Evolutionary conservation across 2,113 vertebrate species (phyloP), one percentile per base, ranked within the genome.

Genomic region (Pelobates fuscus): DNA sequence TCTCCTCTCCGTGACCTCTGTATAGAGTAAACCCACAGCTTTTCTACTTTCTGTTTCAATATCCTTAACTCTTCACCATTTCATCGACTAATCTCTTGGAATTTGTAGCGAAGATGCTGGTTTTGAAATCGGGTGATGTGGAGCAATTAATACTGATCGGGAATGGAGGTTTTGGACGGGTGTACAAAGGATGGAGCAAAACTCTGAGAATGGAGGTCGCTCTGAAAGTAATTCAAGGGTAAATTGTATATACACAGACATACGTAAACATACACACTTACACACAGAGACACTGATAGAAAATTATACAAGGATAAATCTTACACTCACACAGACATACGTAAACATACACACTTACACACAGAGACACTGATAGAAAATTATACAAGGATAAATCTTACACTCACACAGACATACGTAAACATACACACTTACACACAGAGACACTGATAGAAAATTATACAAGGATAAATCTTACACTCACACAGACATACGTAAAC

Each of bases 111-210:
- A 52, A 49, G 29, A 69, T 69, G 67, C 14, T 23, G 20, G 25
- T n/a, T 25, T 26, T 69, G 3, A 46, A 15, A 1, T 1, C 67
- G 3, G 67, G 49, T 18, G 67, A 69, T 20, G 8, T 69, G 52
- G 27, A 69, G 3, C 7, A 18, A 1, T 2, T 37, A 20, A 6
- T 23, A 1, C 10, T 57, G 27, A 15, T 69, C 3, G 49, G 52
- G 5, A 37, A 5, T 7, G 67, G 67, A 3, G 52, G 52, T 3
- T 69, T 69, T 18, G 67, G 67, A 17, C 1, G 21, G 12, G 67
- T 69, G n/a, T 69, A 69, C 23, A 23, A 18, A 57, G 67, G 67
- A 57, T 52, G 65, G 65, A 67, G 65, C 11, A 5, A 52, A 17
- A 52, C 44, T 2, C 44, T 67, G 24, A 20, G 18, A 8, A 67